phyloP scores from a whole-genome alignment of 1,140 invertebrate species.

The Drosophila mojavensis region DNA sequence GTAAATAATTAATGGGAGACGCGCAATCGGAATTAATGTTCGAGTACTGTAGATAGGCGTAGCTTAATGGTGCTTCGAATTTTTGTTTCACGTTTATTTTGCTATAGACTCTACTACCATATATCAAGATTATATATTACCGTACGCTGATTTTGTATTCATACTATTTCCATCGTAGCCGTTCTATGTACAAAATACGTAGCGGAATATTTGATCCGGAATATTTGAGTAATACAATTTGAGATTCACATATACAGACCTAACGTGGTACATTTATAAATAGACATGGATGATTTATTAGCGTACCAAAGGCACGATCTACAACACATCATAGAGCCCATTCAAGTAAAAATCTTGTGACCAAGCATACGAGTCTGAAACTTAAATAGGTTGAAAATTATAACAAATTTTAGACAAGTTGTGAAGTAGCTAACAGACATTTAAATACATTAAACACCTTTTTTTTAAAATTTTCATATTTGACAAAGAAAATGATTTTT shows the following conservation, averaged over 20 bases:
- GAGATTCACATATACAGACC: slow-evolving; percentile 14
- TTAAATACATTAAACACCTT: not conserved
- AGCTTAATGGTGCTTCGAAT: slow-evolving; percentile 49
- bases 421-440: not conserved
- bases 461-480: not conserved
- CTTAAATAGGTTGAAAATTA: slow-evolving; percentile 70
- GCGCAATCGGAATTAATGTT: slow-evolving; percentile 28
- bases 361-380: slow-evolving; percentile 79
- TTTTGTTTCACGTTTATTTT: slow-evolving; percentile 26
- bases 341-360: slow-evolving; percentile 63
- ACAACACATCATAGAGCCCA: slow-evolving; percentile 13
- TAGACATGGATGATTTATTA: slow-evolving; percentile 24
- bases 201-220: slow-evolving; percentile 2
- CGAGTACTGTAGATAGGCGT: slow-evolving; percentile 38
- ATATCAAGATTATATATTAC: slow-evolving; percentile 9
- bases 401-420: slow-evolving; percentile 41
- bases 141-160: not conserved
- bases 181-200: slow-evolving; percentile 12
- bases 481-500: slow-evolving; percentile 8
- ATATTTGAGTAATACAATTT: slow-evolving; percentile 20
- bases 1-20: slow-evolving; percentile 66
- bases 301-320: slow-evolving; percentile 16
- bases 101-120: not conserved
- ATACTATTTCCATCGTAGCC: slow-evolving; percentile 23
- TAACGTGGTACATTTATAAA: slow-evolving; percentile 49